These are phyloP conservation scores for Haliclona indistincta DNA, from an alignment of 37 sponge, comb jelly and placozoan species.

Conservation along the genomic window DNA sequence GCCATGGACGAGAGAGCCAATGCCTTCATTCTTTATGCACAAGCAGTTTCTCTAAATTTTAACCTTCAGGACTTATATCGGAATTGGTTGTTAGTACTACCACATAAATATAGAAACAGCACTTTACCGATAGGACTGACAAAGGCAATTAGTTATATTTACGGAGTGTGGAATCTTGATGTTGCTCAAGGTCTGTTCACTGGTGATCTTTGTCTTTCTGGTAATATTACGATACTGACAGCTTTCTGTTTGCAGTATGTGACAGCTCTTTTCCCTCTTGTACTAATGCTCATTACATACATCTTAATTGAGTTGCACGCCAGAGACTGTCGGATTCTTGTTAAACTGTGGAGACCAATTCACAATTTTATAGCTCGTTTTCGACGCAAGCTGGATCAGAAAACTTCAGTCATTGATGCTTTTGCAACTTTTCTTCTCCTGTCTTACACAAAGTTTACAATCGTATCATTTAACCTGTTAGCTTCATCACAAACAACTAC, in stretches of 20 bases:
- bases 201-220: not conserved
- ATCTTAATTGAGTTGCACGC: not conserved
- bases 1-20: not conserved
- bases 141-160: not conserved
- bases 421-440: slow-evolving; percentile 8
- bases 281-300: not conserved
- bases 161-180: slow-evolving; percentile 7
- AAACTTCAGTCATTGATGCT: not conserved
- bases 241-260: not conserved
- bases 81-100: not conserved
- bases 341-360: not conserved
- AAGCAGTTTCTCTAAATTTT: not conserved
- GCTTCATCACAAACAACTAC: not conserved
- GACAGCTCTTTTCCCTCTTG: not conserved
- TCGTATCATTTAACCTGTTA: not conserved
- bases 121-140: not conserved
- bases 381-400: not conserved
- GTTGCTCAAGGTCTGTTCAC: not conserved
- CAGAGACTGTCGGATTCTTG: not conserved
- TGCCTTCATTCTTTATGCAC: not conserved
- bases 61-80: not conserved
- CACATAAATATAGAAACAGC: not conserved
- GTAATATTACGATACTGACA: not conserved
- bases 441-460: slow-evolving; percentile 4
- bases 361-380: too few relatives aligned